A percentile compares a stretch with the other conserved stretches of the same genome.
phyloP scores from a whole-genome alignment of 2,113 vertebrate genomes.

The chimpanzee (Pan troglodytes) region NHGRI_mPanTro3-v2.1_pri NC_072409.2:21786001-21786500 shows the following conservation, averaged over 20 bases:
- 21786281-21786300: background rate
- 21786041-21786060: too few relatives aligned
- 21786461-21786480: background rate
- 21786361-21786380: background rate
- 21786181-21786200: too few relatives aligned
- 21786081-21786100: too few relatives aligned
- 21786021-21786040: too few relatives aligned
- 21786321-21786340: background rate
- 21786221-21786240: background rate
- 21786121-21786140: too few relatives aligned
- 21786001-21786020: too few relatives aligned
- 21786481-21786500: slow-evolving; percentile 92
- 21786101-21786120: too few relatives aligned
- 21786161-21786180: too few relatives aligned
- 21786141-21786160: too few relatives aligned
- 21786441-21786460: background rate
- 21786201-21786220: too few relatives aligned
- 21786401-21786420: background rate
- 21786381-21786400: background rate
- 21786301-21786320: background rate
- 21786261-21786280: background rate
- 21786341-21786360: background rate
- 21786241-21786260: background rate
- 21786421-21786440: background rate
- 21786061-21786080: too few relatives aligned